A percentile compares a stretch with the other conserved stretches of the same genome.
phyloP scores from a whole-genome alignment of 2,797 vertebrate genomes.

The Gymnothorax reevesii region DNA sequence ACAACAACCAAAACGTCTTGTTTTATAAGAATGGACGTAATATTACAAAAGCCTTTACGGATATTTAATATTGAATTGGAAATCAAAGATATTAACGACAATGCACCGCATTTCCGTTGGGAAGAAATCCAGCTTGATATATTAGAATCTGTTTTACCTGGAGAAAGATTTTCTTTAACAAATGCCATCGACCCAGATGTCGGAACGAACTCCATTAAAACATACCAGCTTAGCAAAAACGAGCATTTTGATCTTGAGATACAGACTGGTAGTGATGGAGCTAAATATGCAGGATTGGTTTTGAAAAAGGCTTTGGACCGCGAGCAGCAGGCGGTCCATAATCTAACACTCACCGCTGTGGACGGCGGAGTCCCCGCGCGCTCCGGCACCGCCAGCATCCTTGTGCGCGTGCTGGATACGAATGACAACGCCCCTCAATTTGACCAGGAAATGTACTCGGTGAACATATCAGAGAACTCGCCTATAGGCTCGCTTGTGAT shows the following conservation, averaged over 20 bases:
- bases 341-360: slow-evolving; percentile 74
- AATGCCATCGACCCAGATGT: slow-evolving; percentile 82
- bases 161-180: slow-evolving; percentile 78
- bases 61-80: slow-evolving; percentile 79
- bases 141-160: slow-evolving; percentile 72
- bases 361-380: slow-evolving; percentile 74
- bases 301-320: slow-evolving; percentile 74
- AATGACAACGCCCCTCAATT: slow-evolving; percentile 81
- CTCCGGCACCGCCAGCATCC: slow-evolving; percentile 74
- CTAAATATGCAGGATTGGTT: slow-evolving; percentile 77
- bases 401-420: slow-evolving; percentile 78
- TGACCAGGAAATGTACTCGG: slow-evolving; percentile 63
- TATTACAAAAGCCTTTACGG: slow-evolving; percentile 71
- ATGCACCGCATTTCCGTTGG: slow-evolving; percentile 77
- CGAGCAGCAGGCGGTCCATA: slow-evolving; percentile 70
- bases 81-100: slow-evolving; percentile 80
- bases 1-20: slow-evolving; percentile 54
- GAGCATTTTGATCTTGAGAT: slow-evolving; percentile 75
- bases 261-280: slow-evolving; percentile 74
- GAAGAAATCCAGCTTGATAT: slow-evolving; percentile 76
- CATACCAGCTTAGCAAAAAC: slow-evolving; percentile 77
- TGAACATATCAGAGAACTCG: slow-evolving; percentile 70
- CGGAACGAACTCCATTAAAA: slow-evolving; percentile 78
- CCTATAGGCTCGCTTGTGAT: slow-evolving; percentile 66
- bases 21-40: slow-evolving; percentile 78